These are phyloP conservation scores for Drosophila nigromelanica DNA, from an alignment of 1,140 invertebrate species.

Conservation along the genomic window DNA sequence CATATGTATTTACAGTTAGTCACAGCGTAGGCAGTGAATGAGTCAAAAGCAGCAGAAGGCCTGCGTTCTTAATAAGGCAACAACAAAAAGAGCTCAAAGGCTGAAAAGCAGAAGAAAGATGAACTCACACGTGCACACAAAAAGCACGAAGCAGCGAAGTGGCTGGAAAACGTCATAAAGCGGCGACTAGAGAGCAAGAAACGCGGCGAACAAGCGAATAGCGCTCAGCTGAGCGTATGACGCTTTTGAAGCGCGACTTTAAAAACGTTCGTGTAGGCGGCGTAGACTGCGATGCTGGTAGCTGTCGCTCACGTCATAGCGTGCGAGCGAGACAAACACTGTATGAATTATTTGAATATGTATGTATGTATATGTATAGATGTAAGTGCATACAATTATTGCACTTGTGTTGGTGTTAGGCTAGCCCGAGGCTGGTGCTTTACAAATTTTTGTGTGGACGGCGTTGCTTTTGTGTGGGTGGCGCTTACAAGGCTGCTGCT, in stretches of 20 bases:
- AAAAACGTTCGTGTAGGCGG: constrained; percentile 54
- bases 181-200: constrained; percentile 17
- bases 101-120: constrained; percentile 12
- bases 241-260: constrained; percentile 67
- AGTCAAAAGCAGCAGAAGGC: constrained; percentile 13
- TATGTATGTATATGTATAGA: not conserved
- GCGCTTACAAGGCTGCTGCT: constrained; percentile 70
- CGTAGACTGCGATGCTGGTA: constrained; percentile 15
- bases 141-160: constrained; percentile 26
- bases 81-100: constrained; percentile 6
- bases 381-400: constrained; percentile 17
- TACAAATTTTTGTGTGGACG: constrained; percentile 69
- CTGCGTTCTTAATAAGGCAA: constrained; percentile 8
- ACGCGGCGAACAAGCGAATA: constrained; percentile 17
- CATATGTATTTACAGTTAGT: constrained; percentile 18
- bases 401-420: constrained; percentile 38
- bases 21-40: constrained; percentile 15
- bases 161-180: constrained; percentile 31
- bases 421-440: constrained; percentile 41
- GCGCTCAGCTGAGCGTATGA: constrained; percentile 70
- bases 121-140: constrained; percentile 47
- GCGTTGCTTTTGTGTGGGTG: constrained; percentile 66
- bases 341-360: not conserved
- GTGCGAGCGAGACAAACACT: constrained; percentile 26
- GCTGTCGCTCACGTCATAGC: constrained; percentile 64